Conservation (phyloP, 2,888 invertebrate genomes). For the Parnassius mnemosyne region DNA sequence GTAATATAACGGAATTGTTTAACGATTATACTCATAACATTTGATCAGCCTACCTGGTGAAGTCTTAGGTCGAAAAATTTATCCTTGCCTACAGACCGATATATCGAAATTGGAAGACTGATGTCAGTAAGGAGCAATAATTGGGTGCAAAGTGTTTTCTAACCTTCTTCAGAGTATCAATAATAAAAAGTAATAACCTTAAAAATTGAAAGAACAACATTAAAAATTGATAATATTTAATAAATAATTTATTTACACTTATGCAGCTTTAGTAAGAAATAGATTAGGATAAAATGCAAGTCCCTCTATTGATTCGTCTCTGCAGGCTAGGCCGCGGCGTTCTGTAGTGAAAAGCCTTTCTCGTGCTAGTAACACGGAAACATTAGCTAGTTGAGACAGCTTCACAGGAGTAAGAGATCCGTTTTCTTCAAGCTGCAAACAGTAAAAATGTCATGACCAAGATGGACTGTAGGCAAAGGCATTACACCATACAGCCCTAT, state of each 20-base stretch:
- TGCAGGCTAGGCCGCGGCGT: constrained; percentile 90
- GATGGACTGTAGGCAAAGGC: too few species aligned
- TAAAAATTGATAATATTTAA: constrained; percentile 32
- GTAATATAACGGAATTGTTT: too few species aligned
- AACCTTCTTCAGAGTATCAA: too few species aligned
- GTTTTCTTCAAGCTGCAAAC: constrained; percentile 82
- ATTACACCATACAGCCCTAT: too few species aligned
- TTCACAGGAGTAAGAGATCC: constrained; percentile 91
- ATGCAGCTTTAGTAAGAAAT: constrained; percentile 80
- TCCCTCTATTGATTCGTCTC: constrained; percentile 98
- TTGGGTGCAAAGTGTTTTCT: too few species aligned
- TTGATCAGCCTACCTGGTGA: too few species aligned
- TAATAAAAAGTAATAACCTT: background rate
- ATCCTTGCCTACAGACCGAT: too few species aligned
- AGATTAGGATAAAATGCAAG: constrained; percentile 96
- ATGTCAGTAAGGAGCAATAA: too few species aligned
- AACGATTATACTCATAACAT: too few species aligned
- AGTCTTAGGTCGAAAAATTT: too few species aligned
- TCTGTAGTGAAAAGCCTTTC: constrained; percentile 94
- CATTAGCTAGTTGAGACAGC: constrained; percentile 89
- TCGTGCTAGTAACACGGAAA: constrained; percentile 93
- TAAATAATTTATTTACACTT: constrained; percentile 31
- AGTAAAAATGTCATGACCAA: constrained; percentile 37
- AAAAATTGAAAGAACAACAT: background rate
- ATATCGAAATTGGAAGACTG: too few species aligned